Base-by-base conservation (phyloP, 2,113 vertebrate species). In the Balaenoptera acutorostrata region DNA sequence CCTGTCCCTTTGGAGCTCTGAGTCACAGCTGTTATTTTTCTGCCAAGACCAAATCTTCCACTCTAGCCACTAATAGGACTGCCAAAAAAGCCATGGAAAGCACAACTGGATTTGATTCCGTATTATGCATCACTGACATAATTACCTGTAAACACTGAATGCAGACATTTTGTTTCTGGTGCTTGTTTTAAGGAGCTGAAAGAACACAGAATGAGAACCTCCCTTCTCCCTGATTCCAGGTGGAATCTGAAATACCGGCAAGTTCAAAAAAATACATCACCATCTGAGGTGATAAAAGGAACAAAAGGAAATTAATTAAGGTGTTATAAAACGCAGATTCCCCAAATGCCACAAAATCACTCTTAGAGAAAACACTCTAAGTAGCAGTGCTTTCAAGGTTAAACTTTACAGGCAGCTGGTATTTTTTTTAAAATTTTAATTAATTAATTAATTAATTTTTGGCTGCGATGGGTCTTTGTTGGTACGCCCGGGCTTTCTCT, bases 251-350 rank as follows among this genome's bases (percentile, higher is more conserved):
- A 93, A 86, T 86, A 89, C 64, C 31, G 55, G 29, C 31, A 52
- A 95, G 74, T 72, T 81, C 39, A 96, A 95, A 81, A 81, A 97
- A 88, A 49, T 8, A 84, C 85, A 85, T 83, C 78, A 68, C 78
- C 86, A 89, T 71, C 49, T 95, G 69, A 95, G 88, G 71, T 82
- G 72, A 87, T 64, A 88, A 18, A 36, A 69, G 71, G 75, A 96
- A 97, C 88, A 91, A 96, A 97, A 92, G 33, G 64, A 97, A 97
- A 88, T 36, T 75, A 85, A 96, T 77, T 66, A 91, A 86, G 21
- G 20, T 81, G 41, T 71, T 75, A 94, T 72, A 80, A 81, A 93
- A 88, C 2, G 57, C 39, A 94, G 88, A n/a, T n/a, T 68, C 17
- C 27, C 71, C 31, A 95, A 88, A 96, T 74, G 89, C 52, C 72